Conservation (phyloP, 2,888 invertebrate genomes). For the Pristionchus maxplancki region DNA sequence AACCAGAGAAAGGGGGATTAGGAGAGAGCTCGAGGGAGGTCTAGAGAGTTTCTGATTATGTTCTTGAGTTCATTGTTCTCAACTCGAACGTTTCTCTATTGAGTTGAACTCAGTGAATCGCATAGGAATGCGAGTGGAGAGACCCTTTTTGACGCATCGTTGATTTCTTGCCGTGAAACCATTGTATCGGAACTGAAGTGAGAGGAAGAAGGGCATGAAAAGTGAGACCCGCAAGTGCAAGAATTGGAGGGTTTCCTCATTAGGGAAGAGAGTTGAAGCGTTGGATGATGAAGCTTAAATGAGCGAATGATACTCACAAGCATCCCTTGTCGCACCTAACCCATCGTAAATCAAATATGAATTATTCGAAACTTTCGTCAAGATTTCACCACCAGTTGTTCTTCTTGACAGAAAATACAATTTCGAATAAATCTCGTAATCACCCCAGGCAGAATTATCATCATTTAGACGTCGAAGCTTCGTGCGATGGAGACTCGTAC, state of each 20-base stretch:
- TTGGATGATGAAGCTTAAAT: not conserved
- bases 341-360: too few species aligned
- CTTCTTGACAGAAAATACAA: too few species aligned
- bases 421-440: not conserved
- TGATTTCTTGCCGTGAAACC: slow-evolving; percentile 19
- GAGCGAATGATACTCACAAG: not conserved
- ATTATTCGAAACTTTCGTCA: too few species aligned
- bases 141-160: slow-evolving; percentile 40
- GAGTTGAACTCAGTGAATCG: not conserved
- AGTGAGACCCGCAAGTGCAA: slow-evolving; percentile 8
- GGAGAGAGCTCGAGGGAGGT: slow-evolving; percentile 17
- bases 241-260: slow-evolving; percentile 34
- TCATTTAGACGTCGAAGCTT: slow-evolving; percentile 63
- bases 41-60: not conserved
- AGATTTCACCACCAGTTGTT: too few species aligned
- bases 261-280: slow-evolving; percentile 10
- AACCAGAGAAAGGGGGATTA: not conserved
- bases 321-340: too few species aligned
- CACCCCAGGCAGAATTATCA: not conserved
- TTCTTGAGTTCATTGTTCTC: not conserved
- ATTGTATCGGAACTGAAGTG: slow-evolving; percentile 43
- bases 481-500: slow-evolving; percentile 65
- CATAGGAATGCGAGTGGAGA: not conserved
- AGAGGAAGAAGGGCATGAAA: not conserved
- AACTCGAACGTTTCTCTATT: not conserved